Percentiles rank a stretch among this genome's conserved stretches.
These are phyloP conservation scores for Metaphire vulgaris DNA, from an alignment of 1,140 invertebrate genomes.

Conservation along the genomic window DNA sequence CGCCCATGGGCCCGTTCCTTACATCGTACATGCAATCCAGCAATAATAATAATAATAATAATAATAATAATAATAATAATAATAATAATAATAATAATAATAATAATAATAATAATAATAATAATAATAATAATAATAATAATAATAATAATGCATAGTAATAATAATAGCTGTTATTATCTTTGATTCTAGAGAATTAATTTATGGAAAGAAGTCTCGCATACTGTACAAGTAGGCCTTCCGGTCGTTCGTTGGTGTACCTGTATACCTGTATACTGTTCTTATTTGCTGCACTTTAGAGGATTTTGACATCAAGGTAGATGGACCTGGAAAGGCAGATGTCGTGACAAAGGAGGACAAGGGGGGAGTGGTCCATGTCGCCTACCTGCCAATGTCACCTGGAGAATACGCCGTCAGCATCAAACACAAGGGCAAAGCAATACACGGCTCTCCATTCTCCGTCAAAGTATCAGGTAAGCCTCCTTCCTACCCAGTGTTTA, in stretches of 20 bases:
- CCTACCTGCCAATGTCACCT: slow-evolving; percentile 60
- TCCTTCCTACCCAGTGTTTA: no score
- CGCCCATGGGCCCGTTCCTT: no score
- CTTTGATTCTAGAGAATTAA: no score
- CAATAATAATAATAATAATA: background rate
- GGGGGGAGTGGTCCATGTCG: slow-evolving; percentile 55
- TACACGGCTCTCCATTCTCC: slow-evolving; percentile 83
- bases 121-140: background rate
- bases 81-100: background rate
- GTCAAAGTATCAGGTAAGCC: slow-evolving; percentile 70
- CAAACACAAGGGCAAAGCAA: slow-evolving; percentile 86
- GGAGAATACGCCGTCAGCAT: slow-evolving; percentile 91
- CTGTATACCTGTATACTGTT: no score
- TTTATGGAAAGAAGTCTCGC: no score
- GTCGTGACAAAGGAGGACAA: slow-evolving; percentile 81
- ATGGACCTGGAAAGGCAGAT: slow-evolving; percentile 91
- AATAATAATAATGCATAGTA: no score
- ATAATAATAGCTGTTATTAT: no score
- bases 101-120: background rate
- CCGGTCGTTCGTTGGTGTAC: no score
- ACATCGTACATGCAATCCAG: no score
- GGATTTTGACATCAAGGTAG: slow-evolving; percentile 53
- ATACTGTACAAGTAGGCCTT: no score
- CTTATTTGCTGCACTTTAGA: slow-evolving; percentile 29
- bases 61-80: background rate